phyloP scores from a whole-genome alignment of 2,113 vertebrate genomes.

The Porphyrio hochstetteri region DNA sequence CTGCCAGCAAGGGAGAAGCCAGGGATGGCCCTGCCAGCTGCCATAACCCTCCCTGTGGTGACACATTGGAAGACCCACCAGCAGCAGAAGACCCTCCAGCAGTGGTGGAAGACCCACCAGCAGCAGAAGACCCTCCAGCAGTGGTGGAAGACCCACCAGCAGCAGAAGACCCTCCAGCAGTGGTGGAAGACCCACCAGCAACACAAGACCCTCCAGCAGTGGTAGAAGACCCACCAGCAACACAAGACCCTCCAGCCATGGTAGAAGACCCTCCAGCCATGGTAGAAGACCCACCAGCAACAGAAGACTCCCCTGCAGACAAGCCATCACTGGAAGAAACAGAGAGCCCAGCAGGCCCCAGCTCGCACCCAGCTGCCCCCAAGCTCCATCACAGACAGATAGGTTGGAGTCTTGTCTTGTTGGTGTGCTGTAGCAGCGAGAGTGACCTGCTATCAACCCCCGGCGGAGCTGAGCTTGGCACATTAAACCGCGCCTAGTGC shows the following conservation, averaged over 20 bases:
- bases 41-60: neutral
- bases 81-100: neutral
- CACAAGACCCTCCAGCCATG: too few relatives aligned
- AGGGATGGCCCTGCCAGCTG: neutral
- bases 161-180: neutral
- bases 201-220: neutral
- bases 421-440: neutral
- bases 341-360: neutral
- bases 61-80: neutral
- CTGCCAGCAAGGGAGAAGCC: neutral
- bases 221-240: neutral
- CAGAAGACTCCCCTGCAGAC: neutral
- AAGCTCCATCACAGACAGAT: neutral
- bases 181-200: neutral
- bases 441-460: constrained; percentile 32
- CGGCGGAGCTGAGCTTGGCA: constrained; percentile 18
- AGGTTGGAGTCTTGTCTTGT: constrained; percentile 55
- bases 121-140: neutral
- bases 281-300: neutral
- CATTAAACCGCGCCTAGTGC: constrained; percentile 31
- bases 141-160: neutral
- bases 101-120: neutral
- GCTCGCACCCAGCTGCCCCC: rapidly evolving
- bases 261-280: neutral
- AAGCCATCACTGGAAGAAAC: neutral